A percentile compares a stretch with the other conserved stretches of the same genome.
phyloP scores from a whole-genome alignment of 2,797 vertebrate species.

The Tokudaia tokunoshimensis region DNA sequence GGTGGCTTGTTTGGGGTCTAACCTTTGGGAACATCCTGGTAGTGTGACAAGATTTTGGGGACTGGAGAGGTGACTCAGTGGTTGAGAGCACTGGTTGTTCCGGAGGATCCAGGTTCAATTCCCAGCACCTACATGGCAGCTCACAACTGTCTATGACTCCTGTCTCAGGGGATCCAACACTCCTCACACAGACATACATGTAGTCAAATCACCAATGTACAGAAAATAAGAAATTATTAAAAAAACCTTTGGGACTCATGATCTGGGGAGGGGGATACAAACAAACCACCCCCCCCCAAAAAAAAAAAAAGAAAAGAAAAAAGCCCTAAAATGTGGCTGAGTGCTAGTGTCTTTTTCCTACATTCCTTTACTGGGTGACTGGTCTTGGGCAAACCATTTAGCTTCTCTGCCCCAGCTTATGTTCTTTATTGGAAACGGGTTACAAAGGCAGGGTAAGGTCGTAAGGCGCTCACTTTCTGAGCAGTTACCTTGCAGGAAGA shows the following conservation, averaged over 20 bases:
- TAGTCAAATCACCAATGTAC: too few species aligned
- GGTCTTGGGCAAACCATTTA: not conserved
- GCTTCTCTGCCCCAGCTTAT: not conserved
- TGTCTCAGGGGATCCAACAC: not conserved
- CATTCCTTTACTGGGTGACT: not conserved
- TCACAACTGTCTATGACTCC: not conserved
- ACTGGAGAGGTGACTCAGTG: not conserved
- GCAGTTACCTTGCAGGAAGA: not conserved
- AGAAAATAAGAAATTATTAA: too few species aligned
- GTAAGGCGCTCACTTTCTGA: not conserved
- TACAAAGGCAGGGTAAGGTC: not conserved
- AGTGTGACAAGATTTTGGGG: constrained; percentile 20
- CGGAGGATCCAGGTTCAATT: not conserved
- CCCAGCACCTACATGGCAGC: not conserved
- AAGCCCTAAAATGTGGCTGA: not conserved
- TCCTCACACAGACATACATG: too few species aligned
- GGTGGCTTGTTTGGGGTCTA: not conserved
- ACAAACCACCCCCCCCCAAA: not conserved
- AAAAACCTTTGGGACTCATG: not conserved
- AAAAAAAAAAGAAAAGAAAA: not conserved
- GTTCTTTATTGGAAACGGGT: constrained; percentile 6
- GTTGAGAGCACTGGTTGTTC: not conserved
- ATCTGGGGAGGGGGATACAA: not conserved
- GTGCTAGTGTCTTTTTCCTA: not conserved
- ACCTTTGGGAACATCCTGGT: not conserved